These are phyloP conservation scores for Ptychoptera albimana DNA, from an alignment of 2,888 invertebrate genomes.

Conservation along the genomic window DNA sequence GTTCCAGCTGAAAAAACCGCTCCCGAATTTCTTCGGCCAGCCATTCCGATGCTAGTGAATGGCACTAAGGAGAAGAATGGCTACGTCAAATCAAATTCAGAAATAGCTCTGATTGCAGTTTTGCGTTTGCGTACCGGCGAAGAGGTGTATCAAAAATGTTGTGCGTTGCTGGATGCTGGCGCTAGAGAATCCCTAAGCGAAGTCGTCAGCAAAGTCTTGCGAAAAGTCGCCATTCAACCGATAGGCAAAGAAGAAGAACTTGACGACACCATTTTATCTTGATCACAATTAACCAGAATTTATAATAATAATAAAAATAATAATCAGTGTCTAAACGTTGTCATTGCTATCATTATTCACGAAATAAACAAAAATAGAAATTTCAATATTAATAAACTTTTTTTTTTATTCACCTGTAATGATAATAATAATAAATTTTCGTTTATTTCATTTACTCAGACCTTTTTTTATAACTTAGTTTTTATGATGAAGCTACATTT, in stretches of 20 bases:
- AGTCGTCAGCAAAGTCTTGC: constrained; percentile 75
- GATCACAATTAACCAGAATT: constrained; percentile 27
- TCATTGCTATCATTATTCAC: no score
- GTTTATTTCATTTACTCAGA: no score
- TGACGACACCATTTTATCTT: constrained; percentile 79
- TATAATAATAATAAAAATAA: no score
- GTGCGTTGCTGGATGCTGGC: constrained; percentile 65
- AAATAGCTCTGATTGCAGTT: constrained; percentile 77
- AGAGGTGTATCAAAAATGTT: constrained; percentile 56
- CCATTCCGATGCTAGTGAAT: constrained; percentile 87
- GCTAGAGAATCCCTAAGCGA: constrained; percentile 79
- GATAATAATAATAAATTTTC: no score
- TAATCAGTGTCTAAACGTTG: no score
- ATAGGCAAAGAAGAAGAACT: constrained; percentile 83
- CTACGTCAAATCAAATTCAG: constrained; percentile 85
- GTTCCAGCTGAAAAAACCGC: constrained; percentile 42
- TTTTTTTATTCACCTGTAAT: no score
- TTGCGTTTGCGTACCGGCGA: constrained; percentile 65
- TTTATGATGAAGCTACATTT: no score
- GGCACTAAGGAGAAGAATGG: constrained; percentile 98
- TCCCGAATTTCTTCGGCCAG: constrained; percentile 53
- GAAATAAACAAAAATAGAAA: no score
- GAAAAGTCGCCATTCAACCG: constrained; percentile 57
- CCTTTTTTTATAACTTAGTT: no score
- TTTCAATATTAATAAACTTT: no score